phyloP scores from a whole-genome alignment of 2,797 vertebrate species.

The Propithecus perrieri region DNA sequence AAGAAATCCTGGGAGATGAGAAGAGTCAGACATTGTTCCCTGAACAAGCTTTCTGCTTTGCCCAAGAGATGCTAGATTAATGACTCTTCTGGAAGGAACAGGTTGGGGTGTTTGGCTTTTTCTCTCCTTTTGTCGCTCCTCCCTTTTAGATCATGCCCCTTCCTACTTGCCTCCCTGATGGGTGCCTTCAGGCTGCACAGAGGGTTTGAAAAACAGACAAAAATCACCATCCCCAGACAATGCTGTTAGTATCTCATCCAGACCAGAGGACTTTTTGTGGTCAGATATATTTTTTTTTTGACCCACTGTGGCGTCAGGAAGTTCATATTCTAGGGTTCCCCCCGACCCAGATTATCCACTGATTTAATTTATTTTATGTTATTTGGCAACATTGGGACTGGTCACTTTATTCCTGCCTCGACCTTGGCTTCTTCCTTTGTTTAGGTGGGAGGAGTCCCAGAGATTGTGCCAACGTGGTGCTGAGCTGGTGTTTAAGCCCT shows the following conservation, averaged over 20 bases:
- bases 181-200: not conserved
- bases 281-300: not conserved
- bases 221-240: not conserved
- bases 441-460: conserved; percentile 9
- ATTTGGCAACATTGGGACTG: not conserved
- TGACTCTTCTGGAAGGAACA: conserved; percentile 22
- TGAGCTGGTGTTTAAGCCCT: conserved; percentile 49
- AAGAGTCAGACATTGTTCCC: conserved; percentile 84
- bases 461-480: not conserved
- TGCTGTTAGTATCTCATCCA: not conserved
- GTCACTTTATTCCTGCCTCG: not conserved
- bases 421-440: not conserved
- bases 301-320: not conserved
- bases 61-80: conserved; percentile 55
- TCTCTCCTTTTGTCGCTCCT: not conserved
- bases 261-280: not conserved
- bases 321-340: not conserved
- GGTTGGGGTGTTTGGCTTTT: not conserved
- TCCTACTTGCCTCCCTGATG: not conserved
- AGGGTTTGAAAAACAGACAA: not conserved
- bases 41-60: conserved; percentile 72
- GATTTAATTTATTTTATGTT: not conserved
- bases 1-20: conserved; percentile 79
- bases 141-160: not conserved
- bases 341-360: not conserved